Base-by-base conservation (phyloP, 1,140 invertebrate genomes). In the Drosophila virilis region DNA sequence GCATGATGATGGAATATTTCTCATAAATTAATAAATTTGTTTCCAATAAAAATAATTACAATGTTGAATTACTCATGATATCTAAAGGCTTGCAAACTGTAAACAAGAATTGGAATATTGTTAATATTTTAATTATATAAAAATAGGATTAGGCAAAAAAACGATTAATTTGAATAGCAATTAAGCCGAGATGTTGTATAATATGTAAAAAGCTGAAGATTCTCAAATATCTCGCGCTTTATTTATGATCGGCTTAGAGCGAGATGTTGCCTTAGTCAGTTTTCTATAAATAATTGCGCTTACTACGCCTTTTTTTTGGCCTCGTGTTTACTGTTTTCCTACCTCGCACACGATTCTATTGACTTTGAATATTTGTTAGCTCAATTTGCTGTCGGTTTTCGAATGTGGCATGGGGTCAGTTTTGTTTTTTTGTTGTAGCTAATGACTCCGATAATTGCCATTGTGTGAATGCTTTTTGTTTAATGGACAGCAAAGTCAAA, bases 401-500 rank as follows among this genome's bases (percentile, higher is more conserved):
- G 46, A 54, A 33, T 55, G 48, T 54, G 57, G 64, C 55, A 54
- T 42, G 42, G 57, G 55, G 58, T 72, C 69, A 73, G 54, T 78
- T 59, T 77, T 0, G 22, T 28, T 28, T 28, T 28, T 28, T 28
- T 28, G 22, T 28, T 62, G 55, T 74, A 69, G 76, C 83, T 89
- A 88, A 83, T 89, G 83, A 83, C 77, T 88, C 77, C 78, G 74
- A 83, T 88, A 89, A 88, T 89, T 88, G 82, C 76, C 79, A 83
- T 86, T 86, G 83, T 86, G 75, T 73, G 82, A 88, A 78, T 66
- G 28, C 43, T 74, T 80, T 72, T 85, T 82, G 75, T 78, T 72
- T 69, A 83, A 82, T 58, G 46, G 61, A 50, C 66, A 45, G 37
- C 22, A 22, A 40, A 54, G n/a, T 17, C 74, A 13, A 43, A 55